Evolutionary conservation across 1,140 invertebrate genomes (phyloP).

Genomic region (Limonius californicus): DNA sequence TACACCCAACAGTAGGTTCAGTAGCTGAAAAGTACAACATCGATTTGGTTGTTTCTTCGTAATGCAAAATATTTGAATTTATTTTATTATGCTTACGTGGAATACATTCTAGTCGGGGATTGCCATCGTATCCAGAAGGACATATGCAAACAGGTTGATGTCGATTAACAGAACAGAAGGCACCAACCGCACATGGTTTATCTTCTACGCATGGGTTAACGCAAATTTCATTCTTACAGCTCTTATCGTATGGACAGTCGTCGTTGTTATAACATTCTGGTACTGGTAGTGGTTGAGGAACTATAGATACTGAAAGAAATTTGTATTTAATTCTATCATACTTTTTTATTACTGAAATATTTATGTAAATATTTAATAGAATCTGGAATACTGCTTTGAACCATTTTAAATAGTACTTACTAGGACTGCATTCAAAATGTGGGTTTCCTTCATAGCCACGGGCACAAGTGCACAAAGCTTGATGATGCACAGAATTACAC

Average conservation of each 20-base stretch:
- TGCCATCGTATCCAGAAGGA: conserved; percentile 71
- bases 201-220: conserved; percentile 69
- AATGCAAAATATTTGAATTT: too few relatives aligned
- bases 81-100: conserved; percentile 74
- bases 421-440: conserved; percentile 69
- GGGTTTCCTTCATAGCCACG: conserved; percentile 77
- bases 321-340: not conserved
- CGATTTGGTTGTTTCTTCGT: not conserved
- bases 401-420: conserved; percentile 50
- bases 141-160: conserved; percentile 76
- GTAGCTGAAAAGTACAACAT: conserved; percentile 55
- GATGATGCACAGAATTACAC: conserved; percentile 71
- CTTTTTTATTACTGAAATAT: not conserved
- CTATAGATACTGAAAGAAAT: conserved; percentile 50
- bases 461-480: conserved; percentile 73
- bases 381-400: not conserved
- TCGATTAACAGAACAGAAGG: conserved; percentile 73
- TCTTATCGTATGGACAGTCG: conserved; percentile 69
- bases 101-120: conserved; percentile 66
- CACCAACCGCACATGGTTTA: conserved; percentile 68
- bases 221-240: conserved; percentile 72
- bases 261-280: conserved; percentile 72
- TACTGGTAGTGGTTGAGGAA: conserved; percentile 47
- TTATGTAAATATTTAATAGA: too few relatives aligned
- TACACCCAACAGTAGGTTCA: conserved; percentile 63